Conservation (phyloP, 2,113 vertebrate species). For the Guaruba guarouba region DNA sequence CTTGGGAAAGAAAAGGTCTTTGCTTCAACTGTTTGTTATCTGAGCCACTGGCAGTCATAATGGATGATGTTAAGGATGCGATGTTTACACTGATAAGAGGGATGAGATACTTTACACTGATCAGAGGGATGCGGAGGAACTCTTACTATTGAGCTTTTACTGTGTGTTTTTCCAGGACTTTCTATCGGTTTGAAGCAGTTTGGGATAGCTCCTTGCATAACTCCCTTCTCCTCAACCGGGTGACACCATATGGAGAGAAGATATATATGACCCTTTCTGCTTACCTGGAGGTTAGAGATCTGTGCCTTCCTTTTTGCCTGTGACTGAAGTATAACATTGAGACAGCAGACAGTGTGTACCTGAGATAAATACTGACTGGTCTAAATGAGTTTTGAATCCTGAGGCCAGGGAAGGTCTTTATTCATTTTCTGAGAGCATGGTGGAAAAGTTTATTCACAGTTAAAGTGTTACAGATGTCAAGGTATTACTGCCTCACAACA, state of each 20-base stretch:
- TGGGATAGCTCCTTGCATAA: conserved; percentile 99
- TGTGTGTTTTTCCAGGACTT: conserved; percentile 79
- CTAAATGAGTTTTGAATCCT: background rate
- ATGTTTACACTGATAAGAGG: background rate
- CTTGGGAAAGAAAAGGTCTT: background rate
- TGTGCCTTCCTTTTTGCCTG: background rate
- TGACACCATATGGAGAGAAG: conserved; percentile 96
- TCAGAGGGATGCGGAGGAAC: background rate
- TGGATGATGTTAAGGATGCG: background rate
- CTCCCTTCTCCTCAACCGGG: conserved; percentile 93
- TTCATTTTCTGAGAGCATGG: background rate
- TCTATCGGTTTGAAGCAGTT: conserved; percentile 95
- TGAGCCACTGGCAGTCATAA: background rate
- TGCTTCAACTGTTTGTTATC: background rate
- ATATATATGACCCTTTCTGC: conserved; percentile 98
- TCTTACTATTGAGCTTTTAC: background rate
- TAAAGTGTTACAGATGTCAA: background rate
- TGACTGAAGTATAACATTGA: background rate
- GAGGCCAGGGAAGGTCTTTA: background rate
- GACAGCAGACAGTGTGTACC: background rate
- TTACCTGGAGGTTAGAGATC: conserved; percentile 89
- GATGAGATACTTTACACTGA: background rate
- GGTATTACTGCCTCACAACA: background rate
- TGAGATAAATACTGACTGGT: rapidly evolving
- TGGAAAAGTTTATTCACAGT: background rate